phyloP scores from a whole-genome alignment of 2,888 invertebrate genomes.

The Eumerus sabulonum region DNA sequence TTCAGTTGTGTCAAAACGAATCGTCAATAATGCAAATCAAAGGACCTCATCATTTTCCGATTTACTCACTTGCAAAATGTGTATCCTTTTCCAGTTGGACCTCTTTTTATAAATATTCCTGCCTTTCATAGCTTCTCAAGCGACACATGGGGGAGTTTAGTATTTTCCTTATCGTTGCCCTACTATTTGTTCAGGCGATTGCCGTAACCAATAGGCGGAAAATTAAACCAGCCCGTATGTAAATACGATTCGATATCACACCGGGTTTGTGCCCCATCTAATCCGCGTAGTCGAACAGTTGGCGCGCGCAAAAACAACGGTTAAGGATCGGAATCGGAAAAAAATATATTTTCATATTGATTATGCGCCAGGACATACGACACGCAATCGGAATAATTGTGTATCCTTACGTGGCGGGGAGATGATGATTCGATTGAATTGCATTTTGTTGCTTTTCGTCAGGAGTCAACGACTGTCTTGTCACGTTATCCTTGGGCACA shows the following conservation, averaged over 20 bases:
- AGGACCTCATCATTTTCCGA: slow-evolving; percentile 48
- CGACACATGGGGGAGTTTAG: neutral
- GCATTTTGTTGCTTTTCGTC: slow-evolving; percentile 45
- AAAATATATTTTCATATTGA: slow-evolving; percentile 41
- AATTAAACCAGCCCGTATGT: slow-evolving; percentile 76
- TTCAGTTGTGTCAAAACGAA: slow-evolving; percentile 58
- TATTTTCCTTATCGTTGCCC: slow-evolving; percentile 41
- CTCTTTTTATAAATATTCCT: no score
- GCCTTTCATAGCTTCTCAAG: no score
- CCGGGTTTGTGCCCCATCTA: slow-evolving; percentile 20
- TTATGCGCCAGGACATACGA: slow-evolving; percentile 53
- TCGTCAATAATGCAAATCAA: slow-evolving; percentile 62
- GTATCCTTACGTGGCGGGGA: slow-evolving; percentile 12
- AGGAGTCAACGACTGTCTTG: slow-evolving; percentile 44
- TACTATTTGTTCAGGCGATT: slow-evolving; percentile 79
- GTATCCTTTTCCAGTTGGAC: slow-evolving; percentile 10
- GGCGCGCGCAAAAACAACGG: slow-evolving; percentile 34
- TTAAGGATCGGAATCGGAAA: no score
- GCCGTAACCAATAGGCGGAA: slow-evolving; percentile 79
- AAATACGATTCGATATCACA: slow-evolving; percentile 60
- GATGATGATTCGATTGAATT: slow-evolving; percentile 42
- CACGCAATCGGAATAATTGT: slow-evolving; percentile 54
- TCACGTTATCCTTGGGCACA: slow-evolving; percentile 55
- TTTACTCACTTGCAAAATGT: slow-evolving; percentile 45
- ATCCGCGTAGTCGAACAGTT: slow-evolving; percentile 38